These are phyloP conservation scores for Manacus vitellinus DNA, from an alignment of 2,113 vertebrate species.

Conservation along the genomic window DNA sequence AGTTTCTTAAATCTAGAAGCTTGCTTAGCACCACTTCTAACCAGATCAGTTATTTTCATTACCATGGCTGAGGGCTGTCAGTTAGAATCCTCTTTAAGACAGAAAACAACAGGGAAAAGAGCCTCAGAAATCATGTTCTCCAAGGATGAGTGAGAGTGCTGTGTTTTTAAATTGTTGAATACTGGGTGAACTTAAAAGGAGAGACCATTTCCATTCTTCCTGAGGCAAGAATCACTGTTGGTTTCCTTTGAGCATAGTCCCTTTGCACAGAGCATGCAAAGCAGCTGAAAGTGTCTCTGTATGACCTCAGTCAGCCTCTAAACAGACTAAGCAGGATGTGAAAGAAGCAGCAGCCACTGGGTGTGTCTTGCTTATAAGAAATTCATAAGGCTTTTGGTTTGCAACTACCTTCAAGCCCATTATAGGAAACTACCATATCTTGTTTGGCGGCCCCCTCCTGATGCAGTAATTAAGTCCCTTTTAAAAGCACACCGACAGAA, in stretches of 20 bases:
- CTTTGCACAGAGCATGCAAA: constrained; percentile 42
- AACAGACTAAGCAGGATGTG: not conserved
- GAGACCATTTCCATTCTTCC: constrained; percentile 32
- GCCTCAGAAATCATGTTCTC: not conserved
- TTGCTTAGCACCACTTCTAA: not conserved
- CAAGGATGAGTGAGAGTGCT: not conserved
- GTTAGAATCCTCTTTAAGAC: not conserved
- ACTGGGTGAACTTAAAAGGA: constrained; percentile 2
- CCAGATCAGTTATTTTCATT: not conserved
- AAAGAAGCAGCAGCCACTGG: not conserved
- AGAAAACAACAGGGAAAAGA: constrained; percentile 1
- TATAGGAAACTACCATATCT: not conserved
- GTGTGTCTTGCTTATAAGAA: not conserved
- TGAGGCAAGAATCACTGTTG: constrained; percentile 7
- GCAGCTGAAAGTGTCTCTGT: constrained; percentile 17
- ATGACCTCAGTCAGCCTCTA: constrained; percentile 37
- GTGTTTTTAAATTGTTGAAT: constrained; percentile 13
- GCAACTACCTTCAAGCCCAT: not conserved
- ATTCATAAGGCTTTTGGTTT: not conserved
- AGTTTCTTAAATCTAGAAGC: not conserved
- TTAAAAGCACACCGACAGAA: not conserved
- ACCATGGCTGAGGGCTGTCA: not conserved
- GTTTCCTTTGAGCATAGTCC: constrained; percentile 19
- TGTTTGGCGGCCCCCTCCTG: not conserved
- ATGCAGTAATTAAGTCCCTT: not conserved